These are phyloP conservation scores for Corythornis leucogaster DNA, from an alignment of 2,797 vertebrate genomes.

Conservation along the genomic window DNA sequence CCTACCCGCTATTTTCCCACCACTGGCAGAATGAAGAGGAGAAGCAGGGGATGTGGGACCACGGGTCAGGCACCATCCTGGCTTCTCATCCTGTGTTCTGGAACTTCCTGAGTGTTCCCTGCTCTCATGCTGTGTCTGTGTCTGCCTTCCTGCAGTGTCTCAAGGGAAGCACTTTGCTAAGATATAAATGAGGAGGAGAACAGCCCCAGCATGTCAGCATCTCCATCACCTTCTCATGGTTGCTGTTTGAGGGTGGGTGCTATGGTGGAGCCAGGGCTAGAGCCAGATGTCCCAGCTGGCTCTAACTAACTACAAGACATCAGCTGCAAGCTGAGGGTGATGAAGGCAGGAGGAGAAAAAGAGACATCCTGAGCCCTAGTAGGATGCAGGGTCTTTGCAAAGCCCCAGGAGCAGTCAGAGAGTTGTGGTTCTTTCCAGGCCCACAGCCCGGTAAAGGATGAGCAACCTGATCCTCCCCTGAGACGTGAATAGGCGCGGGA, in stretches of 20 bases:
- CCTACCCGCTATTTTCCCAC: not conserved
- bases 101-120: not conserved
- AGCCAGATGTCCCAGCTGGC: not conserved
- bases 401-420: not conserved
- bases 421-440: not conserved
- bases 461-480: not conserved
- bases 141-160: not conserved
- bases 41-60: not conserved
- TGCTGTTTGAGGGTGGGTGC: not conserved
- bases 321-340: fast-evolving
- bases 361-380: not conserved
- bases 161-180: not conserved
- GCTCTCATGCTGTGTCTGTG: fast-evolving
- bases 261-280: not conserved
- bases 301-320: conserved; percentile 5
- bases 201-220: fast-evolving
- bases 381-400: not conserved
- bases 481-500: fast-evolving
- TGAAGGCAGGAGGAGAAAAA: not conserved
- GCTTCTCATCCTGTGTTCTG: not conserved
- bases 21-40: fast-evolving
- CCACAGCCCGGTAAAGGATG: not conserved
- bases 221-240: not conserved
- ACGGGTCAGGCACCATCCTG: not conserved
- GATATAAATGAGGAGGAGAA: not conserved